Percentiles rank a stretch among this genome's conserved stretches.
phyloP scores from a whole-genome alignment of 2,888 invertebrate species.

The Rhopalosiphum nymphaeae region DNA sequence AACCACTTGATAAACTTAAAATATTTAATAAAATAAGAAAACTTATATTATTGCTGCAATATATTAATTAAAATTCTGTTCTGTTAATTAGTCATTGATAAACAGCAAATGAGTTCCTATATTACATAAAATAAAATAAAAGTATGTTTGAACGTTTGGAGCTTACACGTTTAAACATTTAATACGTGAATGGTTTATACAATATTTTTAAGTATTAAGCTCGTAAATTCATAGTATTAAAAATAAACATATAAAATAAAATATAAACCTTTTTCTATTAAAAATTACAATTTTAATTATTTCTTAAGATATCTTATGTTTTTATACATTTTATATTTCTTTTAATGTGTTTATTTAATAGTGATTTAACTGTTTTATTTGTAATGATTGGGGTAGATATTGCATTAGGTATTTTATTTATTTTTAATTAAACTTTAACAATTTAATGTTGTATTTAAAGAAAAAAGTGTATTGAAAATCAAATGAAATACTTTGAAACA shows the following conservation, averaged over 20 bases:
- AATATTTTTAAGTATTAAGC: neutral
- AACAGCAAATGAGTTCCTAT: neutral
- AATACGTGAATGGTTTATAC: neutral
- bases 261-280: neutral
- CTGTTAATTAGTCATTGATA: neutral
- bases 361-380: neutral
- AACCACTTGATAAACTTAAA: neutral
- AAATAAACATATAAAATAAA: neutral
- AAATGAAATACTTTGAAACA: constrained; percentile 36
- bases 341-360: neutral
- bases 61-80: neutral
- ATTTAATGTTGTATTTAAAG: neutral
- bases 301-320: neutral
- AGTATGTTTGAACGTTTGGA: neutral
- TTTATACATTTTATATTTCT: neutral
- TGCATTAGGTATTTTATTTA: neutral
- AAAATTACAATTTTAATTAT: neutral
- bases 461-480: neutral
- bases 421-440: constrained; percentile 46
- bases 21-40: neutral
- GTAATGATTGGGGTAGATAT: neutral
- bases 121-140: neutral
- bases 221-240: neutral
- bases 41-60: neutral
- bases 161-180: neutral